Conservation (phyloP, 2,888 invertebrate genomes). For the Noctua pronuba region DNA sequence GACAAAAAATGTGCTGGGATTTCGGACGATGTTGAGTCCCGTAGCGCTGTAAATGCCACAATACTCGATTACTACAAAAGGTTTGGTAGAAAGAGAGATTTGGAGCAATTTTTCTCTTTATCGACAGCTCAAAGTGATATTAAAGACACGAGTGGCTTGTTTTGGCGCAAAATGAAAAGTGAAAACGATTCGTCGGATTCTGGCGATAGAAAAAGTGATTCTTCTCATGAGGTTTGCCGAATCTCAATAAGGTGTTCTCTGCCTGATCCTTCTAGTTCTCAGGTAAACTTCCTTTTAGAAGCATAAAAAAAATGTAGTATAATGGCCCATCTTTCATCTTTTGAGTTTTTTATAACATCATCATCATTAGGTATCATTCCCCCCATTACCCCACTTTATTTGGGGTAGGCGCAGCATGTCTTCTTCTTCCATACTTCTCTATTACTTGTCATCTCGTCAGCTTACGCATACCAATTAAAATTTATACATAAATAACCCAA, state of each 20-base stretch:
- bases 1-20: conserved; percentile 61
- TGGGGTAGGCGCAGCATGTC: no score
- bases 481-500: background rate
- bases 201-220: conserved; percentile 82
- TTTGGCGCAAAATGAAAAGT: conserved; percentile 87
- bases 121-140: conserved; percentile 86
- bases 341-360: background rate
- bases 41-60: conserved; percentile 82
- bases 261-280: conserved; percentile 78
- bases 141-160: conserved; percentile 82
- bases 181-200: conserved; percentile 86
- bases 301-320: background rate
- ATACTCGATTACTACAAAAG: conserved; percentile 93
- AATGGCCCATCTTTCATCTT: no score
- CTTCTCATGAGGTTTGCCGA: conserved; percentile 84
- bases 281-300: conserved; percentile 69
- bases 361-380: no score
- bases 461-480: background rate
- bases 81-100: conserved; percentile 92
- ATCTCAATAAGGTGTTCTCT: conserved; percentile 85
- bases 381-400: no score
- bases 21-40: conserved; percentile 67
- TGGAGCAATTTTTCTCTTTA: conserved; percentile 92
- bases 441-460: no score
- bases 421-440: no score